Base-by-base conservation (phyloP, 1,140 invertebrate species). In the Ditylenchus dipsaci region DNA sequence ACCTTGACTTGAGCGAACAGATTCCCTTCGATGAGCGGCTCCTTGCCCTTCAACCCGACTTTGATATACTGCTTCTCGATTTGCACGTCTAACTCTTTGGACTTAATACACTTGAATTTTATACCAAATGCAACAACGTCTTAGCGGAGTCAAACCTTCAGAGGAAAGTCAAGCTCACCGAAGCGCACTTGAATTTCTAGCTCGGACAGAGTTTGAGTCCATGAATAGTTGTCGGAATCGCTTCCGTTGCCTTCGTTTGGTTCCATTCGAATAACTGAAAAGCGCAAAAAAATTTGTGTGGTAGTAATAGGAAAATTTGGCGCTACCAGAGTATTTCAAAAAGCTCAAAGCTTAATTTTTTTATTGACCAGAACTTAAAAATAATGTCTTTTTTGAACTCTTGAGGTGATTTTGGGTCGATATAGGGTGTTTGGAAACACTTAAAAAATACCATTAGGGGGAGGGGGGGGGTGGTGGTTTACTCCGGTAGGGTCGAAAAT, bases 151-250 rank as follows among this genome's bases (percentile, higher is more conserved):
- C n/a, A 9, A 27, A 69, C 67, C 19, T 69, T 69, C 27, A 69
- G 65, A 17, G 67, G 43, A 56, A 69, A 67, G 53, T 63, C 61
- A 69, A 71, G 17, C 1, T 1, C n/a, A 7, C 19, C 30, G 58
- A 70, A 68, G 3, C 38, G 49, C 42, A 70, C 27, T 43, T 60
- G 66, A 85, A 97, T 92, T 88, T 98, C 95, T 81, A 97, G 84
- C 86, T 99, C 96, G 81, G 89, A 88, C 59, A 98, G 86, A 15
- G 93, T 96, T 84, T 98, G 95, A 5, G 92, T 95, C 95, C 95
- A 99, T 77, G 87, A 88, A 82, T 98, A 99, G 8, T 63, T 26
- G 5, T 69, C 67, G 1, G 68, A 67, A 85, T 97, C 93, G 83
- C 90, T 38, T 38, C 33, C 33, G 33, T 38, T 38, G 33, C 33